phyloP scores from a whole-genome alignment of 2,888 invertebrate genomes.

The Caenorhabditis sp. region DNA sequence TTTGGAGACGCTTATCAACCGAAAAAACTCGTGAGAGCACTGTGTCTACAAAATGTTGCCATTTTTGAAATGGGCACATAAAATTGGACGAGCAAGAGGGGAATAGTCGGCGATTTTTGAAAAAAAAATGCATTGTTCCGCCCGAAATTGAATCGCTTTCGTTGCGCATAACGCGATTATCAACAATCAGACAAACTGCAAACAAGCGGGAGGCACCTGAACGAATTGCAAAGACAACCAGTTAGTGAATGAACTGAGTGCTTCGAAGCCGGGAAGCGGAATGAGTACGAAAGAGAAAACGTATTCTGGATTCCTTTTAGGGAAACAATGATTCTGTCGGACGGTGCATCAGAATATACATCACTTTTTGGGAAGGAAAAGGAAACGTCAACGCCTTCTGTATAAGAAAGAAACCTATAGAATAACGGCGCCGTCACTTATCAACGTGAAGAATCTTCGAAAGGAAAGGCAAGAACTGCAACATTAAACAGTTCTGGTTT shows the following conservation, averaged over 20 bases:
- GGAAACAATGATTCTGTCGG: not conserved
- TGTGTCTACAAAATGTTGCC: slow-evolving; percentile 23
- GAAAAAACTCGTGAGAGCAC: slow-evolving; percentile 4
- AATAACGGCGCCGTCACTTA: slow-evolving; percentile 31
- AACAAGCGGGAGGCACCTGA: slow-evolving; percentile 16
- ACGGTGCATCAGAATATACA: not conserved
- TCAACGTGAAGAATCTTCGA: slow-evolving; percentile 24
- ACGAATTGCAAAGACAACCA: slow-evolving; percentile 1
- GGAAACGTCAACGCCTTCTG: slow-evolving; percentile 4
- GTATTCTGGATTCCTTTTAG: not conserved
- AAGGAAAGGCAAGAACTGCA: slow-evolving; percentile 34
- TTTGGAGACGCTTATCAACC: slow-evolving; percentile 26
- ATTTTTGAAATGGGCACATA: not conserved
- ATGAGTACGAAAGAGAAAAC: not conserved
- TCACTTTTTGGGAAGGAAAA: not conserved
- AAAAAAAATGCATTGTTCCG: slow-evolving; percentile 15
- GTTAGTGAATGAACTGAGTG: slow-evolving; percentile 2
- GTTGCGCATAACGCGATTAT: slow-evolving; percentile 37
- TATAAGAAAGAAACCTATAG: slow-evolving; percentile 1
- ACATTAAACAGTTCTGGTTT: slow-evolving; percentile 54
- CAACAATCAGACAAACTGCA: slow-evolving; percentile 53
- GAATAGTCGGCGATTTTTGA: not conserved
- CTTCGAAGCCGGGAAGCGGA: no score
- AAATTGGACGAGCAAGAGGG: not conserved
- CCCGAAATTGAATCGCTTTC: not conserved